Base-by-base conservation (phyloP, 2,797 vertebrate species). In the Vespertilio murinus region DNA sequence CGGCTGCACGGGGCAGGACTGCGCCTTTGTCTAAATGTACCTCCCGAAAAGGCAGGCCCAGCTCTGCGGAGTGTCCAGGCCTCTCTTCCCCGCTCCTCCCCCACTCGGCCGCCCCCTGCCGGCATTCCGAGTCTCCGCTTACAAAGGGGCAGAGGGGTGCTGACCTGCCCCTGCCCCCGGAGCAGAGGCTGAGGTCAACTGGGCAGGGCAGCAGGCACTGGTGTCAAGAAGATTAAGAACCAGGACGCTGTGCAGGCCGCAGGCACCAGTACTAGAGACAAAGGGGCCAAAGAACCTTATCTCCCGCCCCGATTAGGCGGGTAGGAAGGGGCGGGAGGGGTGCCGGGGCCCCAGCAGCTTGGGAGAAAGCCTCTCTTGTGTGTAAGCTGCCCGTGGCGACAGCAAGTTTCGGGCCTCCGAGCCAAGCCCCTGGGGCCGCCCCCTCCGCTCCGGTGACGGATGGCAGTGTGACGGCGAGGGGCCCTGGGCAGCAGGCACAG, bases 301-400 rank as follows among this genome's bases (percentile, higher is more conserved):
- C 11, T 3, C 77, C 79, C 2, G 17, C 38, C 28, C 33, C 54
- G 83, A 94, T 91, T 64, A 95, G 30, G 49, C 0, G 13, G 28
- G 49, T 0, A 17, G 28, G 42, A 42, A 45, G 30, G 59, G 64
- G 40, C 16, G 74, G n/a, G 92, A 91, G 59, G 78, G 22, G 30
- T 16, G 22, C 20, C 38, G 0, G 0, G 54, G 49, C 38, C 67
- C 13, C 3, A 6, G 78, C 40, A 13, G 65, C 9, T 8, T 1
- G 22, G 82, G 75, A 95, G 89, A 94, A 96, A 85, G 95, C 56
- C 73, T 90, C 47, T 54, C 70, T 93, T 93, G 92, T 95, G 84
- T 94, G 49, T 8, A 22, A 65, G 52, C 71, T 40, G 81, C 67
- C 56, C 2, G 28, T 22, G 42, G 75, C 40, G 65, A 81, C 38